Evolutionary conservation across 2,797 vertebrate genomes (phyloP).

Genomic region (Poecilia picta): DNA sequence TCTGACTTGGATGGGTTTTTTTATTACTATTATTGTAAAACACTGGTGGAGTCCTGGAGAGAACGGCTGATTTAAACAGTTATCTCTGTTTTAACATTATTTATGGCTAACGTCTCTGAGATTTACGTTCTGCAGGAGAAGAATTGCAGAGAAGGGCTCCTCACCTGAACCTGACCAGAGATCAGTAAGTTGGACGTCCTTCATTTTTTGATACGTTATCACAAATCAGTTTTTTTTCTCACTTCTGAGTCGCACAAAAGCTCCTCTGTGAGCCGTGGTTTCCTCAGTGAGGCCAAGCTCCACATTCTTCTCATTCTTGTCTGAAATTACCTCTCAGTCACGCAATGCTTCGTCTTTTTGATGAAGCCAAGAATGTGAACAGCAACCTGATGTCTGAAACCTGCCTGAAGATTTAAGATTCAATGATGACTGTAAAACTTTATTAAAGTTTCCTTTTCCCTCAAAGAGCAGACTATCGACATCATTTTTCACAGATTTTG

Average conservation of each 20-base stretch:
- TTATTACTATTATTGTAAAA: neutral
- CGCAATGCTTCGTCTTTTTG: conserved; percentile 10
- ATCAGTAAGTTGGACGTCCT: conserved; percentile 81
- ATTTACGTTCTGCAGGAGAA: conserved; percentile 82
- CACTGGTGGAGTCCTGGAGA: neutral
- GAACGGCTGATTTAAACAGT: neutral
- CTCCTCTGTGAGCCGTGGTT: conserved; percentile 11
- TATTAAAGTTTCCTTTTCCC: neutral
- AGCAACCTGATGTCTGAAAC: conserved; percentile 4
- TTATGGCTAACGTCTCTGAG: neutral
- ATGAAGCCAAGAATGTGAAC: neutral
- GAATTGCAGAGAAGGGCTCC: conserved; percentile 97
- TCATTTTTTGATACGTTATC: neutral
- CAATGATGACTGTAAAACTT: neutral
- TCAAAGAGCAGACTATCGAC: neutral
- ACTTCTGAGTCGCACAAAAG: neutral
- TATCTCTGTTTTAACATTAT: neutral
- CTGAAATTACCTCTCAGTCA: conserved; percentile 12
- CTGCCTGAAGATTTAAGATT: neutral
- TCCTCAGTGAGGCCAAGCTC: conserved; percentile 3
- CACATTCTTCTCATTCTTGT: conserved; percentile 13
- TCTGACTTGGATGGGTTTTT: neutral
- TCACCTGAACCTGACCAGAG: conserved; percentile 92
- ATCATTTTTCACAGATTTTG: neutral
- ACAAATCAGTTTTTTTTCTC: neutral